Evolutionary conservation across 2,888 invertebrate genomes (phyloP), one percentile per base, ranked within the genome.

Genomic region (Campopleginae sp.): DNA sequence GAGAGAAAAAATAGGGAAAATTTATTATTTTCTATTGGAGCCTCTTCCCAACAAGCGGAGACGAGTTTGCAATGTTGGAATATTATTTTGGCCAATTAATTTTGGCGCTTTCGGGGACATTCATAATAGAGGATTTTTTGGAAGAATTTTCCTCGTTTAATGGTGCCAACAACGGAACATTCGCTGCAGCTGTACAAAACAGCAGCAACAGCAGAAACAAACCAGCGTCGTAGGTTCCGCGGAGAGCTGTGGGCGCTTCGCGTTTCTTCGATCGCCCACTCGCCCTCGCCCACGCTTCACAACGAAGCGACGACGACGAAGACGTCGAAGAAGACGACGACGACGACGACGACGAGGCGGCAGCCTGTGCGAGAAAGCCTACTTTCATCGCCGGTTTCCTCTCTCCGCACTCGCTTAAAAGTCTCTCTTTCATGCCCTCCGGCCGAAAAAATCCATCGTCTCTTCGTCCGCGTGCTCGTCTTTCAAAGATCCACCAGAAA

Each of bases 281-380:
- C 86, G 82, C 84, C 31, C 23, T 88, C 91, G 89, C 91, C 90
- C 90, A 91, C 91, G 90, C 88, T 33, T 58, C 51, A 27, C 65
- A 54, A 66, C 72, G 80, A 54, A 23, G 71, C 61, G 61, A 17
- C 80, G 66, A 48, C 65, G 80, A 38, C 72, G 51, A 66, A 65
- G 72, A 51, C 54, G 54, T 12, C 7, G 54, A 8, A 23, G 79
- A 83, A 77, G 76, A 14, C 76, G 66, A 48, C 80, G 77, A 63
- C 76, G 70, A 76, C 58, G 58, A 38, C 58, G 81, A 81, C 61
- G 81, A 68, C 19, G 66, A 74, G 48, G 79, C 44, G 66, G 72
- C 66, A 63, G 23, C 44, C 66, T 12, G 54, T 19, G 27, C 71
- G 82, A 86, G 77, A 82, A 88, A 89, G 88, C 89, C 89, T 87